A percentile compares a stretch with the other conserved stretches of the same genome.
These are phyloP conservation scores for Pherbina coryleti DNA, from an alignment of 2,888 invertebrate species.

Conservation along the genomic window DNA sequence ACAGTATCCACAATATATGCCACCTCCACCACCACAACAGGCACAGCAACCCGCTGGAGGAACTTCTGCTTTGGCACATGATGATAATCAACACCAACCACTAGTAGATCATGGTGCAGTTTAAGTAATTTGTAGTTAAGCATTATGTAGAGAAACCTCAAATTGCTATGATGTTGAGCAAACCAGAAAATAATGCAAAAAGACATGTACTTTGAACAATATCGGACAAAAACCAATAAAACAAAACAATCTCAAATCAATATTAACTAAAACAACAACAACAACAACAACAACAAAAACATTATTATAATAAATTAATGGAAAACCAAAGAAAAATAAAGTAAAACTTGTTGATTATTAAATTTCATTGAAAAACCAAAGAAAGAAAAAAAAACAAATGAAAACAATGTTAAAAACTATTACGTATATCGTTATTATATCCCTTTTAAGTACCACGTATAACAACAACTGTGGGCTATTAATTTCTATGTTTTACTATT, in stretches of 20 bases:
- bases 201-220: constrained; percentile 34
- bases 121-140: constrained; percentile 19
- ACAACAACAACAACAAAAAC: constrained; percentile 7
- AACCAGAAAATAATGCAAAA: background rate
- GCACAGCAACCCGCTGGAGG: constrained; percentile 73
- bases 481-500: constrained; percentile 7
- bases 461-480: background rate
- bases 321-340: constrained; percentile 48
- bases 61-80: constrained; percentile 60
- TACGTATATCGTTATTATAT: constrained; percentile 14
- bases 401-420: constrained; percentile 31
- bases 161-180: background rate
- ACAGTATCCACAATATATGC: constrained; percentile 70
- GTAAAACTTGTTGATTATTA: constrained; percentile 40
- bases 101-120: constrained; percentile 30
- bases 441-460: constrained; percentile 1
- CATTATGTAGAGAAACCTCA: background rate
- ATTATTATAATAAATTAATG: constrained; percentile 41
- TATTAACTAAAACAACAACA: background rate
- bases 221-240: constrained; percentile 14
- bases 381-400: constrained; percentile 37
- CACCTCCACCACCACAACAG: constrained; percentile 69
- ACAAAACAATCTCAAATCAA: background rate
- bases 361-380: constrained; percentile 50
- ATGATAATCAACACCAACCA: constrained; percentile 45